A percentile compares a stretch with the other conserved stretches of the same genome.
Conservation (phyloP, 2,888 invertebrate species). For the Acrobasis suavella region DNA sequence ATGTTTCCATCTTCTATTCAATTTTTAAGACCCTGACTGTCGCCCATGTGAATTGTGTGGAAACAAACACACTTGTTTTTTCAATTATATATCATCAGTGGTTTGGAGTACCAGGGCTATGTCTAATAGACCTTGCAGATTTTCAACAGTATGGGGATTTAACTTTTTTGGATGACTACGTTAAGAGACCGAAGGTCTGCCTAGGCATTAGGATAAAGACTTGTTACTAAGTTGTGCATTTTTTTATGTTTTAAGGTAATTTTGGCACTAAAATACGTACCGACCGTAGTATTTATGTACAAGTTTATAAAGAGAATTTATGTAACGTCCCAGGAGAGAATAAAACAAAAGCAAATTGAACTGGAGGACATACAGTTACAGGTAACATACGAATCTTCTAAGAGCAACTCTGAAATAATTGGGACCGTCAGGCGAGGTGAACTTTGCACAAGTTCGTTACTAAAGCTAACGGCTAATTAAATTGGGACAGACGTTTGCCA, state of each 20-base stretch:
- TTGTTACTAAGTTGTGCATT: background rate
- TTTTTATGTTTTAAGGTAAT: constrained; percentile 43
- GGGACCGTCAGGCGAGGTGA: constrained; percentile 1
- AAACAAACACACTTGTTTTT: too few species aligned
- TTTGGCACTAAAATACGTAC: constrained; percentile 60
- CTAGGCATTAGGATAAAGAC: too few species aligned
- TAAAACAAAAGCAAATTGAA: constrained; percentile 56
- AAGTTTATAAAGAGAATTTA: constrained; percentile 56
- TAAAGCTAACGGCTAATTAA: constrained; percentile 2
- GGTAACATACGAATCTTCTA: constrained; percentile 40
- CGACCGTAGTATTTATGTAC: constrained; percentile 59
- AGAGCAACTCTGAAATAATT: background rate
- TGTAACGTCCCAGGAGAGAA: constrained; percentile 52
- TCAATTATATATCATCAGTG: too few species aligned
- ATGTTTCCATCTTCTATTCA: too few species aligned
- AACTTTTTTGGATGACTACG: too few species aligned
- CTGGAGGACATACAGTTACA: constrained; percentile 67
- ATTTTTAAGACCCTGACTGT: too few species aligned
- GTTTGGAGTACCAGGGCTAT: too few species aligned
- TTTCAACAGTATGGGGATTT: too few species aligned
- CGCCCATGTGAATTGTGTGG: too few species aligned
- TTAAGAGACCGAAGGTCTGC: too few species aligned
- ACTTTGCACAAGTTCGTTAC: background rate
- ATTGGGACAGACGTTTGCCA: constrained; percentile 1
- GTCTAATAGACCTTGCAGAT: too few species aligned